phyloP scores from a whole-genome alignment of 1,140 invertebrate genomes.

The Metopolophium dirhodum region DNA sequence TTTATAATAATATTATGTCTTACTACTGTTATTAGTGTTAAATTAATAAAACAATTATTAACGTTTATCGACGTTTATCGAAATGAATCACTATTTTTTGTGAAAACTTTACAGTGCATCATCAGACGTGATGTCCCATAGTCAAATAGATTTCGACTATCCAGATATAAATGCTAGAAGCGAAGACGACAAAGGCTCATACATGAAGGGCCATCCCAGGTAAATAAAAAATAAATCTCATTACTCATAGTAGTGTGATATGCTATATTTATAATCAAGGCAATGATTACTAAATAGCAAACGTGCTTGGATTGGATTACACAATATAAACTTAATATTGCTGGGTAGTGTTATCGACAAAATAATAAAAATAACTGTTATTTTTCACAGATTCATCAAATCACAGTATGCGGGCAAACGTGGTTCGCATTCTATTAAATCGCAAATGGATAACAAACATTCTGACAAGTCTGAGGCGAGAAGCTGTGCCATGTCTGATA shows the following conservation, averaged over 20 bases:
- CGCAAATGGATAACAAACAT: slow-evolving; percentile 71
- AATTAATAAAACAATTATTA: neutral
- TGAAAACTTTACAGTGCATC: slow-evolving; percentile 60
- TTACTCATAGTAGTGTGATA: neutral
- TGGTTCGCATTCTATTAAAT: slow-evolving; percentile 84
- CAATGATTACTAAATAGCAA: neutral
- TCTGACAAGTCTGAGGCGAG: slow-evolving; percentile 78
- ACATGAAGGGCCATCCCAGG: slow-evolving; percentile 69
- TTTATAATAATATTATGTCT: neutral
- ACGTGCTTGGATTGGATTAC: neutral
- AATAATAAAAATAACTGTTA: neutral
- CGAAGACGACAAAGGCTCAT: slow-evolving; percentile 70
- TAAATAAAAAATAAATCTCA: slow-evolving; percentile 63
- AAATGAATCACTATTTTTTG: neutral
- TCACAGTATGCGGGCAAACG: slow-evolving; percentile 80
- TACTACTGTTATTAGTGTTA: neutral
- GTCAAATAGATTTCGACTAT: slow-evolving; percentile 71
- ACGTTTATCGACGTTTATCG: neutral
- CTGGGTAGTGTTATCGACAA: neutral
- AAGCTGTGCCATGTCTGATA: slow-evolving; percentile 92
- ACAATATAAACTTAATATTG: neutral
- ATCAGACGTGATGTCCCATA: slow-evolving; percentile 61
- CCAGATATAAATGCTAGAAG: slow-evolving; percentile 72
- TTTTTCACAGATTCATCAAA: slow-evolving; percentile 70
- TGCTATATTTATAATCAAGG: neutral